Conservation (phyloP, 92 coral and sea anemone species). For the Scolanthus callimorphus region DNA sequence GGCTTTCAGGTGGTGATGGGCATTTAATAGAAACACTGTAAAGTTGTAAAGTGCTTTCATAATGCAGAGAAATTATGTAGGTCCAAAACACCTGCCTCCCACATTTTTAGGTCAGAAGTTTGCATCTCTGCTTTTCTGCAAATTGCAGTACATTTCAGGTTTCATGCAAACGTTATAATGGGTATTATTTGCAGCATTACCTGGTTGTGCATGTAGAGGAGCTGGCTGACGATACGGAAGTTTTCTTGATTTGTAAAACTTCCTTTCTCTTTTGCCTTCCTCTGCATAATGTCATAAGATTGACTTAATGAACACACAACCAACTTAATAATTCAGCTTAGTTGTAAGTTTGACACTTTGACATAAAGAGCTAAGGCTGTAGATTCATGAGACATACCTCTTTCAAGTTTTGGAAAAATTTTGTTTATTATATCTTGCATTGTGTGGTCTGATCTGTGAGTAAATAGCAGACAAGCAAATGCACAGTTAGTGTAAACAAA, state of each 20-base stretch:
- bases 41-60: too few relatives aligned
- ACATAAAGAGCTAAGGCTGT: neutral
- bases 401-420: constrained; percentile 76
- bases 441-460: constrained; percentile 68
- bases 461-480: neutral
- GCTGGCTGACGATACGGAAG: constrained; percentile 57
- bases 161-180: too few relatives aligned
- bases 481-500: neutral
- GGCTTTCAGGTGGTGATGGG: too few relatives aligned
- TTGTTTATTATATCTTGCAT: constrained; percentile 91
- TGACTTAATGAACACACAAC: neutral
- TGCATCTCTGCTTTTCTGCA: too few relatives aligned
- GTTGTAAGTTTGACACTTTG: neutral
- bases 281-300: constrained; percentile 30
- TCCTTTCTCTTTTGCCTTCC: constrained; percentile 71
- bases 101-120: too few relatives aligned
- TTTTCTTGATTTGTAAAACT: constrained; percentile 73
- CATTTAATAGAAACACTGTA: too few relatives aligned
- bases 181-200: constrained; percentile 9
- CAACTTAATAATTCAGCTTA: too few relatives aligned
- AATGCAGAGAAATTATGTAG: too few relatives aligned
- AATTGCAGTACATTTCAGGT: too few relatives aligned
- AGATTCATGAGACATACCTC: constrained; percentile 38
- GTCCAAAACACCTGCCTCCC: too few relatives aligned
- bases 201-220: constrained; percentile 14